Evolutionary conservation across 2,888 invertebrate species (phyloP).

Genomic region (Tipula unca): DNA sequence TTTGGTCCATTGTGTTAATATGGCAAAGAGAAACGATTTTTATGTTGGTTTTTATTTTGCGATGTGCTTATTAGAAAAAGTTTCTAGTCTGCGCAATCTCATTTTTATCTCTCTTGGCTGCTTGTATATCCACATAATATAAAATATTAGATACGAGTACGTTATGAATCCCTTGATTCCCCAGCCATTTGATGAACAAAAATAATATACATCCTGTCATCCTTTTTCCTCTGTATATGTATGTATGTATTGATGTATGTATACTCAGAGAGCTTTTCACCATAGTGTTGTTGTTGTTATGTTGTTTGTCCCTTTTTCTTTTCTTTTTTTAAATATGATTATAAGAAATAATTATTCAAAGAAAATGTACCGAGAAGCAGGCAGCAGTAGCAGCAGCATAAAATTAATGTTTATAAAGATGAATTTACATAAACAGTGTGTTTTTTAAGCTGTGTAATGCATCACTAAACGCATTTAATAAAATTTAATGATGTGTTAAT

Average conservation of each 20-base stretch:
- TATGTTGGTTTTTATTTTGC: not conserved
- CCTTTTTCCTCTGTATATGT: not conserved
- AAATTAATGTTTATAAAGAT: not conserved
- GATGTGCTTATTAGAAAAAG: not conserved
- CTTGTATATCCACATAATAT: not conserved
- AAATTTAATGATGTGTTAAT: not conserved
- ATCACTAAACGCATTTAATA: not conserved
- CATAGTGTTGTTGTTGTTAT: not conserved
- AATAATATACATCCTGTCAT: not conserved
- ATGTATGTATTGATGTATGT: too few species aligned
- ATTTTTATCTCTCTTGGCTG: not conserved
- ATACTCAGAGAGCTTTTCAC: not conserved
- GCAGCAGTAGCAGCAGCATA: not conserved
- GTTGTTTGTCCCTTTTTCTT: not conserved
- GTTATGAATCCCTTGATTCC: not conserved
- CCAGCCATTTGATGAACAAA: not conserved
- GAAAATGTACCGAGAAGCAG: not conserved
- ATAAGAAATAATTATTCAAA: not conserved
- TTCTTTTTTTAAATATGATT: not conserved
- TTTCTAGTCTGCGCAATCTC: not conserved
- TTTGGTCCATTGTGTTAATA: slow-evolving; percentile 14
- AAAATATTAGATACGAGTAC: not conserved
- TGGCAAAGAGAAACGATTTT: not conserved
- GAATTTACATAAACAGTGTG: not conserved
- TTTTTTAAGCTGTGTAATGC: not conserved